Percentiles rank a stretch among this genome's conserved stretches.
These are phyloP conservation scores for Drosophila mulleri DNA, from an alignment of 2,888 invertebrate genomes.

Conservation along the genomic window DNA sequence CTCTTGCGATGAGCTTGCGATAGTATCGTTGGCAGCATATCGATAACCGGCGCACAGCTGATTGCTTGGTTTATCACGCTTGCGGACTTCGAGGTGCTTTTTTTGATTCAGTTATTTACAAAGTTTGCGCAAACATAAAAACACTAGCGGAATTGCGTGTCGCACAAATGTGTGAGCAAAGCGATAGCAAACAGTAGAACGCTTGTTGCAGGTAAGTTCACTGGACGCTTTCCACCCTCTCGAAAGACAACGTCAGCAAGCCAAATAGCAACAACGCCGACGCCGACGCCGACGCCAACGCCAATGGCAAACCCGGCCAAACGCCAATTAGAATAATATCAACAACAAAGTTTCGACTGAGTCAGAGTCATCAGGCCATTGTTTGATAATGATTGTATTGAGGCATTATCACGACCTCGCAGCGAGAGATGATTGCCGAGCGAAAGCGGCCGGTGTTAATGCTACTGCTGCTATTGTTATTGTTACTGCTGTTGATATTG, in stretches of 20 bases:
- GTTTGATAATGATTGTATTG: conserved; percentile 63
- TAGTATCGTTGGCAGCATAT: conserved; percentile 36
- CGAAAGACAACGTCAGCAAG: conserved; percentile 18
- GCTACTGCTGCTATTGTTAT: conserved; percentile 28
- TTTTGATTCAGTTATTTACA: conserved; percentile 63
- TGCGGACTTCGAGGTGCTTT: conserved; percentile 46
- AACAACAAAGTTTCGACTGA: conserved; percentile 51
- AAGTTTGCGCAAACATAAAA: conserved; percentile 49
- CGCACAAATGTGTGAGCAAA: conserved; percentile 62
- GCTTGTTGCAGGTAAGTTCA: conserved; percentile 51
- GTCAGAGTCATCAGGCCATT: conserved; percentile 60
- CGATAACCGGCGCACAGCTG: conserved; percentile 46
- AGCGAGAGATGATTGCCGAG: conserved; percentile 42
- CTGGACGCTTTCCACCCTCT: background rate
- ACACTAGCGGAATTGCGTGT: conserved; percentile 35
- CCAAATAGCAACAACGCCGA: conserved; percentile 11
- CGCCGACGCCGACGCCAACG: conserved; percentile 21
- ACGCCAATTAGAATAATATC: conserved; percentile 46
- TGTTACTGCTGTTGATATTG: conserved; percentile 13
- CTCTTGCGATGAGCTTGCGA: background rate
- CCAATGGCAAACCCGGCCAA: conserved; percentile 48
- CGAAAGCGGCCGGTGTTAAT: conserved; percentile 57
- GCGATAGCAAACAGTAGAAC: conserved; percentile 36
- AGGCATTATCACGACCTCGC: conserved; percentile 60
- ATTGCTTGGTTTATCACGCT: conserved; percentile 57